Base-by-base conservation (phyloP, 2,888 invertebrate species). In the Orchesellides sinensis region DNA sequence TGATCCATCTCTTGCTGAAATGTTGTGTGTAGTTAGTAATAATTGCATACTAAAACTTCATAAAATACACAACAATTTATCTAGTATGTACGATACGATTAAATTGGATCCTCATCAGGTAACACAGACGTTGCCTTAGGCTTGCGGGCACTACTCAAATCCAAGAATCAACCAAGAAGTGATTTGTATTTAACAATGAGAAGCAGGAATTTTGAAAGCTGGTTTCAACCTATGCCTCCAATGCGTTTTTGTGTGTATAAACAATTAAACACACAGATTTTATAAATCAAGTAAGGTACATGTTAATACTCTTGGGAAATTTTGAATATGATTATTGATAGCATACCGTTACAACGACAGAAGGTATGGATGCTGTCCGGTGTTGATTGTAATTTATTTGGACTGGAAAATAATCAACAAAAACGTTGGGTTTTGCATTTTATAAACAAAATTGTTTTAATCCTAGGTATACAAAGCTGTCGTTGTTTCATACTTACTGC, bases 81-180 rank as follows among this genome's bases (percentile, higher is more conserved):
- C 17, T 52, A 17, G 21, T 10, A 8, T 52, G n/a, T n/a, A n/a
- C n/a, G 17, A 8, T 61, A 32, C 10, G n/a, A 19, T 8, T 45
- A 35, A 45, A 40, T 27, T 32, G 40, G n/a, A 5, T 47, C 61
- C 61, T 47, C 49, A 49, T 72, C 70, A 80, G 80, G 72, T 80
- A 72, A 80, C 80, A 80, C 80, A 80, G 61, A 63, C 54, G 80
- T 72, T 80, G 80, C 80, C 80, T 80, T 80, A 80, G 79, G 79
- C 79, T 79, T 54, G 69, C 49, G 29, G 69, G 32, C 49, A 68
- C 47, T 47, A 65, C 65, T 65, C 65, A 21, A 8, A 45, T 65
- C 23, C 6, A 35, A 63, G 23, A 27, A 35, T 70, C 54, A 35
- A 14, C 23, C 45, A 5, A 17, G 0, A 17, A 61, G 29, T 61